Conservation (phyloP, 2,888 invertebrate genomes). For the Metallyticus violacea region DNA sequence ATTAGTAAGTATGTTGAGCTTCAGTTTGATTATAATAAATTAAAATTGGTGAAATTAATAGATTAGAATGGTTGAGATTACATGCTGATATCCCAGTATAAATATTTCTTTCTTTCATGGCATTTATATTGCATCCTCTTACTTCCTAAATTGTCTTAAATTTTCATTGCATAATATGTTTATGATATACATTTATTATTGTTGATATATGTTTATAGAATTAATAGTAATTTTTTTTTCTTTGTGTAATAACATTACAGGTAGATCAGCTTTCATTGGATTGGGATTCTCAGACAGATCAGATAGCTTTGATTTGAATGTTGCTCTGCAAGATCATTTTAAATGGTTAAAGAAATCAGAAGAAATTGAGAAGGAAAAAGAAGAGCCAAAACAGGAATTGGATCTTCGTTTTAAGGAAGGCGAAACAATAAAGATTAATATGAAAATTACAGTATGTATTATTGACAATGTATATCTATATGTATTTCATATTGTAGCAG, state of each 20-base stretch:
- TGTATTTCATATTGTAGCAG: background rate
- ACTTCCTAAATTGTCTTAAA: no score
- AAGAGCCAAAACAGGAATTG: conserved; percentile 67
- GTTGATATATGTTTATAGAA: background rate
- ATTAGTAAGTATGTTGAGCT: no score
- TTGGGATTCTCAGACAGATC: conserved; percentile 96
- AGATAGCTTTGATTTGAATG: conserved; percentile 98
- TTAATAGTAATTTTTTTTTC: background rate
- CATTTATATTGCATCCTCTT: no score
- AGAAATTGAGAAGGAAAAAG: conserved; percentile 71
- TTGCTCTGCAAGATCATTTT: conserved; percentile 96
- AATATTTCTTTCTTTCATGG: no score
- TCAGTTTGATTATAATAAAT: no score
- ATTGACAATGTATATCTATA: background rate
- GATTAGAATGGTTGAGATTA: no score
- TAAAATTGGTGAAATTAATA: no score
- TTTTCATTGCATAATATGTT: no score
- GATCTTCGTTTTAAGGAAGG: conserved; percentile 99
- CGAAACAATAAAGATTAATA: conserved; percentile 98
- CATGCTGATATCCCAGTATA: no score
- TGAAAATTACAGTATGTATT: conserved; percentile 83
- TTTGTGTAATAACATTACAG: conserved; percentile 45
- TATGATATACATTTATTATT: no score
- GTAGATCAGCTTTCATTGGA: conserved; percentile 90
- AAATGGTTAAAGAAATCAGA: conserved; percentile 86